Percentiles rank a stretch among this genome's conserved stretches.
Evolutionary conservation across 2,888 invertebrate genomes (phyloP).

Genomic region (Mellilla xanthometata): DNA sequence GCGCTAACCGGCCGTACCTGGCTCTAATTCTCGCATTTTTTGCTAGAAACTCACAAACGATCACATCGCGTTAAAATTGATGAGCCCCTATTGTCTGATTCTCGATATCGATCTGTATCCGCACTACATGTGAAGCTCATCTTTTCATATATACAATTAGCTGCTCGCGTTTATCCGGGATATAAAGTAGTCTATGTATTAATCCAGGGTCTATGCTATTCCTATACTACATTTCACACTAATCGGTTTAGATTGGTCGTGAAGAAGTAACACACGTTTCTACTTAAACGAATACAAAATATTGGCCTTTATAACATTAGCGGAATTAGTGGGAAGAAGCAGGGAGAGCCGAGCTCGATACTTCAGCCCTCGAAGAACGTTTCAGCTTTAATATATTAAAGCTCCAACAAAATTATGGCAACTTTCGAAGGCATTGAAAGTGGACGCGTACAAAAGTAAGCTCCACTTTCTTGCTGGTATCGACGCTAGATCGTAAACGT

Average conservation of each 20-base stretch:
- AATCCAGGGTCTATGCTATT: too few relatives aligned
- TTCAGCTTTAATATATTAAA: constrained; percentile 35
- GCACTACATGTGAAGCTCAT: constrained; percentile 34
- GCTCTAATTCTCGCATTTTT: constrained; percentile 56
- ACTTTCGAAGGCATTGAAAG: constrained; percentile 28
- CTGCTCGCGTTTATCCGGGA: too few relatives aligned
- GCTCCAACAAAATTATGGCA: constrained; percentile 4
- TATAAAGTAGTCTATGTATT: too few relatives aligned
- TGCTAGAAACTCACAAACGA: constrained; percentile 40
- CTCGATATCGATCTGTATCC: constrained; percentile 50
- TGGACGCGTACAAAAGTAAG: constrained; percentile 23
- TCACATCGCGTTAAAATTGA: constrained; percentile 59
- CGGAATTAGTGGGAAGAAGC: too few relatives aligned
- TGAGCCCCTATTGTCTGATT: constrained; percentile 60
- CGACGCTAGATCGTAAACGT: constrained; percentile 47
- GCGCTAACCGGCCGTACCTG: constrained; percentile 69
- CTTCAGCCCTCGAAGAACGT: constrained; percentile 36
- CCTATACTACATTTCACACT: too few relatives aligned
- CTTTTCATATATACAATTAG: too few relatives aligned
- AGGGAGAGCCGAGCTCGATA: too few relatives aligned
- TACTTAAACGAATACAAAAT: too few relatives aligned
- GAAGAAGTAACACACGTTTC: too few relatives aligned
- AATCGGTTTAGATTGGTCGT: too few relatives aligned
- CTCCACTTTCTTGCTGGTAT: constrained; percentile 41
- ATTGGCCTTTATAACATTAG: too few relatives aligned